These are phyloP conservation scores for Urechis unicinctus DNA, from an alignment of 2,888 invertebrate genomes.

Conservation along the genomic window DNA sequence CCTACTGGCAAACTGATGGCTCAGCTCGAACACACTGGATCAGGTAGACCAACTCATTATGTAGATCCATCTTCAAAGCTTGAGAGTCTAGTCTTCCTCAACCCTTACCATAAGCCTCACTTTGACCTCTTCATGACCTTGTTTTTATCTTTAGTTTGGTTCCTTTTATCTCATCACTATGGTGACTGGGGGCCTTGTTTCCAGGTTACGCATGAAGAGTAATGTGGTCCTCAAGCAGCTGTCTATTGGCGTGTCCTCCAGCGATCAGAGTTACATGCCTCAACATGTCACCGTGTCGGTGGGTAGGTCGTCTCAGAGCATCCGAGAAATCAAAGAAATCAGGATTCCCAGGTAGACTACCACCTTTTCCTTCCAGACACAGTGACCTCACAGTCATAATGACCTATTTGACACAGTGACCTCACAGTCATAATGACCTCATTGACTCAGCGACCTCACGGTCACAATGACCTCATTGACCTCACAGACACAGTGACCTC, in stretches of 20 bases:
- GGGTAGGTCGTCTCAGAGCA: slow-evolving; percentile 29
- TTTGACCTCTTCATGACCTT: no score
- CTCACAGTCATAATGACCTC: no score
- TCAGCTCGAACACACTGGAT: slow-evolving; percentile 47
- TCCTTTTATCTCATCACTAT: not conserved
- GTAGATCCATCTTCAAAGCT: no score
- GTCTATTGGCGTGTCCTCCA: slow-evolving; percentile 35
- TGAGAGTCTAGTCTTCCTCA: not conserved
- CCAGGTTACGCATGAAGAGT: slow-evolving; percentile 28
- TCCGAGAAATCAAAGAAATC: slow-evolving; percentile 40
- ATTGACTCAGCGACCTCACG: no score
- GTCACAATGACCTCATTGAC: no score
- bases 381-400: no score
- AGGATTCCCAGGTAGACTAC: slow-evolving; percentile 33
- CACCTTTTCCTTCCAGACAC: no score
- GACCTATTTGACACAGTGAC: no score
- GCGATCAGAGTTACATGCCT: slow-evolving; percentile 49
- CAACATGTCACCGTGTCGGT: slow-evolving; percentile 39
- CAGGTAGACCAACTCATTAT: slow-evolving; percentile 25
- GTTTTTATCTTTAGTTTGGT: not conserved
- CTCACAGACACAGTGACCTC: no score
- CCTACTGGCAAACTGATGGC: slow-evolving; percentile 49
- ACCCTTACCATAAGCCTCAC: not conserved
- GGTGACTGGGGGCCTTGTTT: not conserved
- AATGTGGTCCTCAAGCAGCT: slow-evolving; percentile 45